Evolutionary conservation across 2,113 vertebrate species (phyloP), one percentile per base, ranked within the genome.

Genomic region (Balaenoptera acutorostrata): DNA sequence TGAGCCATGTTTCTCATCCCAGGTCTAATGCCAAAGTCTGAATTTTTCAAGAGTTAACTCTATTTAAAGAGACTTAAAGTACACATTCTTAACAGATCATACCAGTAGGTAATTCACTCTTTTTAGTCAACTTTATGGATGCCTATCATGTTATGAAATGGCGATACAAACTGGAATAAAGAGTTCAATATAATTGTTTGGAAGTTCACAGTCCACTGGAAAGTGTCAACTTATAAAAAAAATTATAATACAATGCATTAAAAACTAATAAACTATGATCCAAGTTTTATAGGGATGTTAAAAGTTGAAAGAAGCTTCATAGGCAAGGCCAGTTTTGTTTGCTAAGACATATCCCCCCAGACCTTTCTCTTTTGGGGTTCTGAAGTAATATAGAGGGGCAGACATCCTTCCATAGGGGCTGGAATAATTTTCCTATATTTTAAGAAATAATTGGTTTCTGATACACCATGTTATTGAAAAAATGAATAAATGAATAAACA

Each of bases 401-500:
- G 33, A 52, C 0, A 81, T 64, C 39, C 81, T 52, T 92, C 13
- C 41, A 63, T 31, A 77, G 31, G 23, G 25, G 11, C 46, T 49
- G 1, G 5, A 57, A 75, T 61, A 33, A 87, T 29, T 21, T 72
- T 92, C 4, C 4, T 20, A 3, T 92, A 75, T 77, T 95, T 97
- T 88, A 93, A 36, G 21, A 3, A 90, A 57, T 80, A 95, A 74
- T 17, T 82, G 15, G 29, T 68, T 92, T 83, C 72, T 92, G 36
- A 74, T 55, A 61, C 3, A 74, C 63, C 15, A 77, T 61, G 8
- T 41, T 64, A 72, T 29, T 83, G 29, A 94, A 61, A 90, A 14
- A 95, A 72, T 95, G 0, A 97, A 89, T 55, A 86, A 88, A 55
- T 80, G 21, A 92, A 41, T 92, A 39, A 96, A 69, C 20, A 77